Evolutionary conservation across 2,113 vertebrate genomes (phyloP), one percentile per base, ranked within the genome.

Genomic region (Hippocampus barbouri): DNA sequence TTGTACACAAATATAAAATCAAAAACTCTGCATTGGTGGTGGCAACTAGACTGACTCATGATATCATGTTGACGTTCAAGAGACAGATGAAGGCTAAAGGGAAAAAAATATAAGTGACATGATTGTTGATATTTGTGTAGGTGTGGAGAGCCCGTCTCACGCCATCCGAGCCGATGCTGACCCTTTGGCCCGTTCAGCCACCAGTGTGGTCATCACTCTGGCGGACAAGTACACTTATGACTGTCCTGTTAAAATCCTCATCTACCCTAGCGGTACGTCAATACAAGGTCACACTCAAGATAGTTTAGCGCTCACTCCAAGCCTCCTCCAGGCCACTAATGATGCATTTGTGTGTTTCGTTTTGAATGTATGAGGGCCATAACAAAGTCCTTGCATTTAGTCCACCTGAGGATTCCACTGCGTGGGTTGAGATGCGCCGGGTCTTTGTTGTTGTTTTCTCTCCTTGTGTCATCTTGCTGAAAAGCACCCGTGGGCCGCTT

Each of bases 221-320:
- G 96, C 97, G 60, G 93, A 95, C 72, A 97, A 94, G 72, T 97
- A 98, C 85, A 96, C 95, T 40, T 99, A 97, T 0, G 97, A 99
- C 92, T 93, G 94, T 27, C 94, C 96, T 0, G 96, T 99, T 80
- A 92, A 95, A 80, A 96, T 99, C 84, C 81, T 98, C 53, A 97
- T 98, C 86, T 97, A 99, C 25, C 95, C 95, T 0, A 98, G 95
- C 0, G 96, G 97, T 99, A 92, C 40, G 85, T 92, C 61, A 12
- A 38, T 45, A 70, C 66, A 66, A 53, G 47, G 51, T 68, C 66
- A 53, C 49, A 38, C 40, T 66, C 41, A 25, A 64, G 12, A 65
- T 14, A 20, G n/a, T 66, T 47, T 23, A 25, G 14, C 6, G 5
- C 43, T 23, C 23, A 15, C 63, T 64, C 38, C 8, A n/a, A 64